phyloP scores from a whole-genome alignment of 2,113 vertebrate genomes.

The Colistium nudipinnis region DNA sequence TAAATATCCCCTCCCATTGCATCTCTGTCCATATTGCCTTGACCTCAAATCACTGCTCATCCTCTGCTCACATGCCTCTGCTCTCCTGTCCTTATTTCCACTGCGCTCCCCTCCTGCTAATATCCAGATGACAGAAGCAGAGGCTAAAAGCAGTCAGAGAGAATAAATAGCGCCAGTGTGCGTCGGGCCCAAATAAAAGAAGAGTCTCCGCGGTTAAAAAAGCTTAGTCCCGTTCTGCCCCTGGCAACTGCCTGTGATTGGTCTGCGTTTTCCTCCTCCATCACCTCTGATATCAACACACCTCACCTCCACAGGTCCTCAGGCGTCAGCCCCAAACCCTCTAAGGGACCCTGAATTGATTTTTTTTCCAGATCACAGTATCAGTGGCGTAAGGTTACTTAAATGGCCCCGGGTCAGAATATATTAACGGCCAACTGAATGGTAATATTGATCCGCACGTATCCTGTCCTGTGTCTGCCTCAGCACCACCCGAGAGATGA shows the following conservation, averaged over 20 bases:
- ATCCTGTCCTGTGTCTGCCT: background rate
- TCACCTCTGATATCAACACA: conserved; percentile 44
- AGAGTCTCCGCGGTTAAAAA: background rate
- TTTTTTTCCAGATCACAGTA: conserved; percentile 39
- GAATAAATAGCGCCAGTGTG: conserved; percentile 26
- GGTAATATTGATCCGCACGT: conserved; percentile 50
- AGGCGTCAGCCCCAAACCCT: background rate
- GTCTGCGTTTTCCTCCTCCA: conserved; percentile 24
- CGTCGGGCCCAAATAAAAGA: conserved; percentile 28
- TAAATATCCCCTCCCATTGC: conserved; percentile 33
- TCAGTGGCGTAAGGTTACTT: conserved; percentile 51
- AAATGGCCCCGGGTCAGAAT: conserved; percentile 53
- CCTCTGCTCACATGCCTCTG: conserved; percentile 14
- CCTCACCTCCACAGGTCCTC: conserved; percentile 10
- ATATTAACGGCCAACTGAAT: conserved; percentile 45
- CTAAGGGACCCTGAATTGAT: conserved; percentile 43
- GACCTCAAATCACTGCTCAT: conserved; percentile 10
- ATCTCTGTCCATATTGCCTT: conserved; percentile 1
- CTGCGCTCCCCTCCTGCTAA: background rate
- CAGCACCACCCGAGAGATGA: background rate
- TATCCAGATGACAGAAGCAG: background rate
- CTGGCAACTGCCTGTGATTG: conserved; percentile 33
- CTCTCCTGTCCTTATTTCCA: conserved; percentile 26
- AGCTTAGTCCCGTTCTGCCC: conserved; percentile 31
- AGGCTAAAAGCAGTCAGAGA: conserved; percentile 5